A percentile compares a stretch with the other conserved stretches of the same genome.
These are phyloP conservation scores for Zonitis immaculata DNA, from an alignment of 2,888 invertebrate species.

Conservation along the genomic window DNA sequence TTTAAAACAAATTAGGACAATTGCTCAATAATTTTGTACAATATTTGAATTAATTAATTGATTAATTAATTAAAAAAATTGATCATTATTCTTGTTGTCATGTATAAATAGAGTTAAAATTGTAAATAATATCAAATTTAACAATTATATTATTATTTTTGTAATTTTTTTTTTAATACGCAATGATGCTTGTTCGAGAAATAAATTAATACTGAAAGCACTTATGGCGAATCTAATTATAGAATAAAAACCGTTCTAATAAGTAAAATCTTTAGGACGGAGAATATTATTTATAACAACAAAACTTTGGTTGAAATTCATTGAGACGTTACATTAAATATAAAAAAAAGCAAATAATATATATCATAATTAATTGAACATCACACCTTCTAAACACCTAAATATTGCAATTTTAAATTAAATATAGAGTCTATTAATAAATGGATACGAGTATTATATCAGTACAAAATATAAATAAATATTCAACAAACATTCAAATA, in stretches of 20 bases:
- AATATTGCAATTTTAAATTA: background rate
- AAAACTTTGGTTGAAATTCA: background rate
- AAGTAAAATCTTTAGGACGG: background rate
- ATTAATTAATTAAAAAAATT: background rate
- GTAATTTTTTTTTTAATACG: background rate
- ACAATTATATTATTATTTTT: too few relatives aligned
- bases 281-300: background rate
- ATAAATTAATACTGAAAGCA: constrained; percentile 8
- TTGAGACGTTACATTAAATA: background rate
- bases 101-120: constrained; percentile 4
- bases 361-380: background rate
- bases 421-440: background rate
- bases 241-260: background rate
- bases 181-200: background rate
- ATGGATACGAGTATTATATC: constrained; percentile 10
- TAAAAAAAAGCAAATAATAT: background rate
- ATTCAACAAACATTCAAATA: constrained; percentile 5
- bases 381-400: background rate
- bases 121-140: constrained; percentile 8
- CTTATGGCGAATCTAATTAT: constrained; percentile 1
- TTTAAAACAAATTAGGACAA: background rate
- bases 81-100: background rate
- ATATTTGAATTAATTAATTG: background rate
- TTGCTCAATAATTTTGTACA: constrained; percentile 1
- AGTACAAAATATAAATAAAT: constrained; percentile 9